phyloP scores from a whole-genome alignment of 2,113 vertebrate genomes.

The Percina caprodes region DNA sequence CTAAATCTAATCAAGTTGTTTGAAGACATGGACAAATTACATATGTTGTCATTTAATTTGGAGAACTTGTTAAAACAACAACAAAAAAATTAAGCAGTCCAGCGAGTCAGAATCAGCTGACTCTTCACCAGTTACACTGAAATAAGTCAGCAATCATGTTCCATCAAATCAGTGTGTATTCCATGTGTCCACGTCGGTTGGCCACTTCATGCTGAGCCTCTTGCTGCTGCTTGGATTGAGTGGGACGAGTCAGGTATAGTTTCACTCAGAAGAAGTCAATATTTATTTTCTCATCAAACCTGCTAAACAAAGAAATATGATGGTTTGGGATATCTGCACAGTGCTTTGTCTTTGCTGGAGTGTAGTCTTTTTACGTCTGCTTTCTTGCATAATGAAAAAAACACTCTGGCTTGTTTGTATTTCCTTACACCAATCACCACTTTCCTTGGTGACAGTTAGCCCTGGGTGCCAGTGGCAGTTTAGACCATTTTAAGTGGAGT shows the following conservation, averaged over 20 bases:
- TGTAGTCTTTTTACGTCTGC: too few species aligned
- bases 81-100: not conserved
- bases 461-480: too few species aligned
- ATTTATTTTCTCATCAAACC: not conserved
- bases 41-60: not conserved
- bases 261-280: not conserved
- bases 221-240: conserved; percentile 11
- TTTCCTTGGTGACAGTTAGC: too few species aligned
- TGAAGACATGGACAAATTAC: not conserved
- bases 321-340: not conserved
- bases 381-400: too few species aligned
- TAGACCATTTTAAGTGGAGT: too few species aligned
- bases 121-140: not conserved
- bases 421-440: too few species aligned
- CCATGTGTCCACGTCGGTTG: conserved; percentile 12
- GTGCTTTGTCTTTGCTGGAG: too few species aligned
- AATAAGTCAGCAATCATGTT: conserved; percentile 18
- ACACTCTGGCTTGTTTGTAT: too few species aligned
- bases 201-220: conserved; percentile 5
- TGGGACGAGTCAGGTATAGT: not conserved
- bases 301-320: not conserved
- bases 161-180: conserved; percentile 5
- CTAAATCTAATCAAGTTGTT: not conserved
- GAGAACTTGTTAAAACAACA: not conserved
- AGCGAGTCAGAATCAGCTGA: not conserved